Evolutionary conservation across 1,140 invertebrate genomes (phyloP).

Genomic region (Magallana gigas): DNA sequence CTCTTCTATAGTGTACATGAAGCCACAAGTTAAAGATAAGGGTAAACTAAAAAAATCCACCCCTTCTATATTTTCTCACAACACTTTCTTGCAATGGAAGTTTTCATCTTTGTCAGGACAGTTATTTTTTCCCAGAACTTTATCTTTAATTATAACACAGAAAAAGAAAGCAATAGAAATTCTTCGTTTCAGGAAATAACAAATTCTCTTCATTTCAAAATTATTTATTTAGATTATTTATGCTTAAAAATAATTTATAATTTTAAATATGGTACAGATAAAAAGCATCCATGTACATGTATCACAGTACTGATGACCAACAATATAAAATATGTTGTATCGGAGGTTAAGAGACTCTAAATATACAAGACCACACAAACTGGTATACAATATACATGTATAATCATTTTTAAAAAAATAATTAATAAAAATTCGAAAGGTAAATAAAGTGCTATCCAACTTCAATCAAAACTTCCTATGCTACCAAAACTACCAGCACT

Average conservation of each 20-base stretch:
- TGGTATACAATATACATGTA: too few species aligned
- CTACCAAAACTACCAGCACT: slow-evolving; percentile 72
- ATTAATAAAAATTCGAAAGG: not conserved
- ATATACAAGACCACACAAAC: too few species aligned
- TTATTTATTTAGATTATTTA: not conserved
- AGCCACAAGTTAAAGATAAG: too few species aligned
- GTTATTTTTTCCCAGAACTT: too few species aligned
- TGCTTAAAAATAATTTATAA: not conserved
- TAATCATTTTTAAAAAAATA: not conserved
- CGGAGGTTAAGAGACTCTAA: too few species aligned
- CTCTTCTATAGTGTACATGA: too few species aligned
- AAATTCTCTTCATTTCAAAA: not conserved
- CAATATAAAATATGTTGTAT: not conserved
- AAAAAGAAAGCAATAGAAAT: not conserved
- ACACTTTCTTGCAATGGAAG: too few species aligned
- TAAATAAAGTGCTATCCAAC: not conserved
- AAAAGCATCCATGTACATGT: not conserved
- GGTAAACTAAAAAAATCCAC: too few species aligned
- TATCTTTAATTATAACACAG: not conserved
- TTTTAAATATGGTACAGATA: not conserved
- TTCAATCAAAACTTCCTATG: slow-evolving; percentile 60
- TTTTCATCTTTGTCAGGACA: too few species aligned
- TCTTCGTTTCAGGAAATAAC: not conserved
- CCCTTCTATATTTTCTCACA: too few species aligned
- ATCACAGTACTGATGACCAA: not conserved